Conservation (phyloP, 2,888 invertebrate species). For the Melanophora roralis region DNA sequence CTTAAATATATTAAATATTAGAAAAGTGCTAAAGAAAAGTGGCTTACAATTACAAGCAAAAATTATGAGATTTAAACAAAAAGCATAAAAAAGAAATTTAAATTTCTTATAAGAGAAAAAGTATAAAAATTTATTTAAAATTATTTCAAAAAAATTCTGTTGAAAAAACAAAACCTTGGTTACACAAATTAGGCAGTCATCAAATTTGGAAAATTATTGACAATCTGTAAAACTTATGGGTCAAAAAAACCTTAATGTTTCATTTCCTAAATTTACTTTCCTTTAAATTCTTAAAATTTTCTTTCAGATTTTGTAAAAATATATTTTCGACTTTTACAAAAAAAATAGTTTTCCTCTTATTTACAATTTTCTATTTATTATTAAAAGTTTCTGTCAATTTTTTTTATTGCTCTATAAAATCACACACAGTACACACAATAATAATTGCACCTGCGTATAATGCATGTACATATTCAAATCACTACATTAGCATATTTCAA, state of each 20-base stretch:
- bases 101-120: constrained; percentile 14
- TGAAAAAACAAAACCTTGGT: no score
- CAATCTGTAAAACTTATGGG: no score
- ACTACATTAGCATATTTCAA: constrained; percentile 14
- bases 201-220: no score
- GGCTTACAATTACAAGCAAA: not conserved
- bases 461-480: constrained; percentile 28
- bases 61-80: constrained; percentile 35
- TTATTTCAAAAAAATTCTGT: no score
- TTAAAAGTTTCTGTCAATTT: constrained; percentile 26
- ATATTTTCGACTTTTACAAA: no score
- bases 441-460: constrained; percentile 68
- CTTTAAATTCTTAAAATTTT: no score
- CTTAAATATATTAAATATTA: not conserved
- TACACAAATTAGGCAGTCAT: no score
- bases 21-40: not conserved
- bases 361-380: constrained; percentile 28
- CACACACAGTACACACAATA: constrained; percentile 61
- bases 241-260: no score
- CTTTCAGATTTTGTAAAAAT: no score
- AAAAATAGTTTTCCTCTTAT: no score
- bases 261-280: no score
- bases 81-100: not conserved
- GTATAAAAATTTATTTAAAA: not conserved
- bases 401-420: constrained; percentile 11